These are phyloP conservation scores for Achroia grisella DNA, from an alignment of 1,140 invertebrate species.

Conservation along the genomic window DNA sequence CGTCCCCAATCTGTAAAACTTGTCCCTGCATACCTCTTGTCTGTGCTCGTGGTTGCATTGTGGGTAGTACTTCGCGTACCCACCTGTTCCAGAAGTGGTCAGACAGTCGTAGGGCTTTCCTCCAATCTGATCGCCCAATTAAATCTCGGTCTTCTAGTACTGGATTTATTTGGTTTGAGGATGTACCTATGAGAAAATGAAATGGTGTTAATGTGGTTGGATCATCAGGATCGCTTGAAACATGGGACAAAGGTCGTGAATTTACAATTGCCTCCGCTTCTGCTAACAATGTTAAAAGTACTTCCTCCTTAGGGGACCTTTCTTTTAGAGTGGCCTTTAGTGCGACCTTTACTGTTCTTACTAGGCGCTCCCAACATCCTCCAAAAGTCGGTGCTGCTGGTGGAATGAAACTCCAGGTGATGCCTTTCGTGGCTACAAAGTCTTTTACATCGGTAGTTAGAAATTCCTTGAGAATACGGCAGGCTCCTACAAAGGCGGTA, in stretches of 20 bases:
- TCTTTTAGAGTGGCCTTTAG: background rate
- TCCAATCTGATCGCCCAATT: background rate
- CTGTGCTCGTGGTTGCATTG: background rate
- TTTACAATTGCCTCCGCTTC: constrained; percentile 3
- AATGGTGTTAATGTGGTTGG: background rate
- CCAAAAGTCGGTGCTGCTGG: background rate
- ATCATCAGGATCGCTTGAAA: background rate
- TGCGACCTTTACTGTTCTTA: background rate
- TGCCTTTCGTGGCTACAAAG: background rate
- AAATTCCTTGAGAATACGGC: background rate
- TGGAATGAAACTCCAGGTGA: constrained; percentile 2
- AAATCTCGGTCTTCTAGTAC: background rate
- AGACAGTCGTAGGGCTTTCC: background rate
- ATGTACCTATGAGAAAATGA: background rate
- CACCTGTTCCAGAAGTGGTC: background rate
- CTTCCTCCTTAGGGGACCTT: background rate
- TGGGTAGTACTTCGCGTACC: constrained; percentile 1
- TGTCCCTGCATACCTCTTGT: background rate
- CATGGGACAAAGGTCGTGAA: background rate
- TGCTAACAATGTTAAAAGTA: background rate
- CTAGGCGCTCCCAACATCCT: constrained; percentile 1
- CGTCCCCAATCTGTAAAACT: constrained; percentile 13
- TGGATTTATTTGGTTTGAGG: background rate
- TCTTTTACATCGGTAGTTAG: background rate
- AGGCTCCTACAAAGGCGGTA: background rate